Evolutionary conservation across 2,888 invertebrate genomes (phyloP).

Genomic region (Sceliomorpha sp.): DNA sequence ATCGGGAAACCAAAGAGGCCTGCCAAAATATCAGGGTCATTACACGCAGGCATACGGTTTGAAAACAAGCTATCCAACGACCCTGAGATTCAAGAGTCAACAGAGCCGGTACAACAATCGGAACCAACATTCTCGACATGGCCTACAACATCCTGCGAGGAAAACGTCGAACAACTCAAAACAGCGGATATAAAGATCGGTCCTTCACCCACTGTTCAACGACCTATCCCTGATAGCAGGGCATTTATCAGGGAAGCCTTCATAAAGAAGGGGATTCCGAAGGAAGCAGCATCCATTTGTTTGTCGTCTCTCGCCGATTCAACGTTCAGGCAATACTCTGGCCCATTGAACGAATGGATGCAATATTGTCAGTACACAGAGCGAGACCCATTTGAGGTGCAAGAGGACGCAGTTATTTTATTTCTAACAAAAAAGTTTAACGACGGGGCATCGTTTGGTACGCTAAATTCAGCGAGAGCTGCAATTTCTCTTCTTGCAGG

Average conservation of each 20-base stretch:
- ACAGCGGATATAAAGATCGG: too few species aligned
- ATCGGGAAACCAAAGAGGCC: neutral
- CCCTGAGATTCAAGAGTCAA: neutral
- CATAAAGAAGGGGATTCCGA: slow-evolving; percentile 12
- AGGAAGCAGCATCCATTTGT: slow-evolving; percentile 36
- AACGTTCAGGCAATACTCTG: slow-evolving; percentile 56
- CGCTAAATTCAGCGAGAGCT: too few species aligned
- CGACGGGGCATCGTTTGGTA: too few species aligned
- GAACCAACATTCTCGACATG: neutral
- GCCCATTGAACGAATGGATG: slow-evolving; percentile 54
- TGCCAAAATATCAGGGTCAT: neutral
- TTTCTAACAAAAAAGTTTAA: slow-evolving; percentile 37
- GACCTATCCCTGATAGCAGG: too few species aligned
- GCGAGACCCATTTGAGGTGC: slow-evolving; percentile 1
- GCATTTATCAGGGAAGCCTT: slow-evolving; percentile 16
- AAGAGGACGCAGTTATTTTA: slow-evolving; percentile 16
- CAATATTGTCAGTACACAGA: slow-evolving; percentile 29
- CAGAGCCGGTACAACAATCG: neutral
- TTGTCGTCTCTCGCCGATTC: slow-evolving; percentile 48
- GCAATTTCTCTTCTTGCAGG: slow-evolving; percentile 35
- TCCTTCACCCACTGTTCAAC: slow-evolving; percentile 10
- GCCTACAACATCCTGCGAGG: neutral
- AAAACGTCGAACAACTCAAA: neutral
- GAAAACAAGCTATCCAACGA: neutral
- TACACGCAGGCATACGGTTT: neutral